Evolutionary conservation across 2,888 invertebrate genomes (phyloP).

Genomic region (Latheticus oryzae): DNA sequence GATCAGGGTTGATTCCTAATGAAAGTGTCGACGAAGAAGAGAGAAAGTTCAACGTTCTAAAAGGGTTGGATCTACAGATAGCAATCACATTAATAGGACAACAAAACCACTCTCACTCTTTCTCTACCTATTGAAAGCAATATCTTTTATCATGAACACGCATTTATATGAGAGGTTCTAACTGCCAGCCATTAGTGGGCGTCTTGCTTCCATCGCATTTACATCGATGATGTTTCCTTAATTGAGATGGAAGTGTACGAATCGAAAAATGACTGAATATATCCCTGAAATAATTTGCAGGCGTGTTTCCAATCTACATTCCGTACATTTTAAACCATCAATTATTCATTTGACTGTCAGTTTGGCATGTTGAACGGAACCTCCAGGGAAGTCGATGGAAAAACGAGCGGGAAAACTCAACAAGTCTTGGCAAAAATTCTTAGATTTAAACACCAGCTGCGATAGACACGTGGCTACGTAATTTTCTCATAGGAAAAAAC

Average conservation of each 20-base stretch:
- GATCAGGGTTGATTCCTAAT: constrained; percentile 62
- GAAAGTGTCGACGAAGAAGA: constrained; percentile 58
- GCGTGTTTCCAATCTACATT: constrained; percentile 41
- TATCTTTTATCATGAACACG: constrained; percentile 10
- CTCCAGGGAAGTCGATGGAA: constrained; percentile 40
- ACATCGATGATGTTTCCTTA: constrained; percentile 18
- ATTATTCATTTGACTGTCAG: constrained; percentile 43
- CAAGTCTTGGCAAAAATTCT: not conserved
- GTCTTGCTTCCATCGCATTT: constrained; percentile 30
- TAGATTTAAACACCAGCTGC: constrained; percentile 14
- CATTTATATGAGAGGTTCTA: constrained; percentile 9
- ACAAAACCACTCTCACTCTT: not conserved
- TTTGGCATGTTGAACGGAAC: constrained; percentile 43
- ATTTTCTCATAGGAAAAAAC: no score
- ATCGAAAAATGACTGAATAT: constrained; percentile 25
- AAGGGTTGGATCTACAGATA: constrained; percentile 41
- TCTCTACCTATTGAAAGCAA: not conserved
- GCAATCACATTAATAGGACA: no score
- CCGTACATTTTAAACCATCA: constrained; percentile 42
- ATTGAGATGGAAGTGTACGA: constrained; percentile 34
- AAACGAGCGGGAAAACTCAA: not conserved
- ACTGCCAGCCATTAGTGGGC: constrained; percentile 27
- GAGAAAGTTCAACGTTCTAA: constrained; percentile 58
- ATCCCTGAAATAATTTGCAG: constrained; percentile 41
- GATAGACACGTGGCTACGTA: no score